Conservation (phyloP, 2,113 vertebrate genomes). For the Laticauda laticaudata region DNA sequence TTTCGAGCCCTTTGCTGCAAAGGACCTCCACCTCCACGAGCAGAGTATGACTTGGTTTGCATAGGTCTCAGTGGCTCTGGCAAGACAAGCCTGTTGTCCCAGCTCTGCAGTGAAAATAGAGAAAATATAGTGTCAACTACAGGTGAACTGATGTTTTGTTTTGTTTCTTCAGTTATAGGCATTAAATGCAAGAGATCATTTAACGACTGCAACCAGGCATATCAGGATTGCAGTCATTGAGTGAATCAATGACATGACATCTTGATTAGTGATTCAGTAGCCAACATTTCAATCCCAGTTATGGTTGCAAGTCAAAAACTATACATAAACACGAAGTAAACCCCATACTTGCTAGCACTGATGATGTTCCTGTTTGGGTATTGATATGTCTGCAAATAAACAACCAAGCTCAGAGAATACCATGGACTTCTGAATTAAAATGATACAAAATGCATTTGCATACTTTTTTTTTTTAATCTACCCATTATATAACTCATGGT, state of each 20-base stretch:
- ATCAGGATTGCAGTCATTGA: background rate
- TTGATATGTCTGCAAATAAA: background rate
- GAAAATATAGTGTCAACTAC: conserved; percentile 89
- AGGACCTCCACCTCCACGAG: conserved; percentile 88
- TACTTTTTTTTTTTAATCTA: conserved; percentile 3
- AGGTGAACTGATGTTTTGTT: conserved; percentile 72
- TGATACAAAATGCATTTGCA: background rate
- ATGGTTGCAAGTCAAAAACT: background rate
- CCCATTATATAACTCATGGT: background rate
- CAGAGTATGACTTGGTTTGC: conserved; percentile 97
- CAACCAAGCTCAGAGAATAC: background rate
- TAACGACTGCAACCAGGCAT: background rate
- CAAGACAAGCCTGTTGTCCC: conserved; percentile 91
- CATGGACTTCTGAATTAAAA: background rate
- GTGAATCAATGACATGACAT: background rate
- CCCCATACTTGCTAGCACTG: background rate
- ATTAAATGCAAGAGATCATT: background rate
- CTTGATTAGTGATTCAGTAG: background rate
- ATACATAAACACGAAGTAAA: background rate
- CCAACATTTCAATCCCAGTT: background rate
- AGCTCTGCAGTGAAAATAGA: conserved; percentile 87
- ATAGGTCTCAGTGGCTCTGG: conserved; percentile 95
- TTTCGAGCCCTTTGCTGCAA: conserved; percentile 98
- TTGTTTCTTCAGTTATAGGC: background rate
- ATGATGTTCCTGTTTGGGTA: background rate